Percentiles rank a stretch among this genome's conserved stretches.
Conservation (phyloP, 1,140 invertebrate genomes). For the Drosophila azteca region DNA sequence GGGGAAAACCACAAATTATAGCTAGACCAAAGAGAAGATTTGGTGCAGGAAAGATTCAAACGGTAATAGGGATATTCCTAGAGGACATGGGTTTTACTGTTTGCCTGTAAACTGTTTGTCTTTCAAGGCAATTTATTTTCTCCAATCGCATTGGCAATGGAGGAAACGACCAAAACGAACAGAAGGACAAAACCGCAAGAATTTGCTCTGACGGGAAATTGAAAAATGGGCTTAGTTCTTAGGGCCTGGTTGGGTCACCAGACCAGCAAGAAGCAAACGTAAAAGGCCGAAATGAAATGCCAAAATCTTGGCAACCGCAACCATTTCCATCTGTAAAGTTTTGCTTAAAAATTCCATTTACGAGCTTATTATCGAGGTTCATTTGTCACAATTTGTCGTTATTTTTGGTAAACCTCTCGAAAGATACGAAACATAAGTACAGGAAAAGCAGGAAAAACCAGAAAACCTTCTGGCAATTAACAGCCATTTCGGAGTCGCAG, state of each 20-base stretch:
- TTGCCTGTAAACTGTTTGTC: constrained; percentile 20
- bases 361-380: constrained; percentile 50
- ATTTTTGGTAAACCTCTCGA: constrained; percentile 23
- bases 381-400: constrained; percentile 62
- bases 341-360: constrained; percentile 59
- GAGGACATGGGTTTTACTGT: neutral
- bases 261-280: constrained; percentile 40
- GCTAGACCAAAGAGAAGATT: constrained; percentile 1
- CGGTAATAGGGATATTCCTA: constrained; percentile 13
- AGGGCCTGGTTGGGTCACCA: constrained; percentile 6
- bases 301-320: constrained; percentile 61
- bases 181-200: constrained; percentile 47
- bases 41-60: constrained; percentile 19
- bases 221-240: constrained; percentile 70
- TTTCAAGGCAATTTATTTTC: constrained; percentile 46
- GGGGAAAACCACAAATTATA: constrained; percentile 19
- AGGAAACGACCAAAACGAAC: neutral
- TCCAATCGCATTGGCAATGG: constrained; percentile 32
- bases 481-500: constrained; percentile 32
- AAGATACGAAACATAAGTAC: constrained; percentile 3
- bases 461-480: constrained; percentile 4
- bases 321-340: constrained; percentile 12
- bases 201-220: constrained; percentile 70
- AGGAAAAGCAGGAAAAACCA: neutral
- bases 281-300: constrained; percentile 14